Evolutionary conservation across 2,888 invertebrate species (phyloP).

Genomic region (Morinoia aosen): DNA sequence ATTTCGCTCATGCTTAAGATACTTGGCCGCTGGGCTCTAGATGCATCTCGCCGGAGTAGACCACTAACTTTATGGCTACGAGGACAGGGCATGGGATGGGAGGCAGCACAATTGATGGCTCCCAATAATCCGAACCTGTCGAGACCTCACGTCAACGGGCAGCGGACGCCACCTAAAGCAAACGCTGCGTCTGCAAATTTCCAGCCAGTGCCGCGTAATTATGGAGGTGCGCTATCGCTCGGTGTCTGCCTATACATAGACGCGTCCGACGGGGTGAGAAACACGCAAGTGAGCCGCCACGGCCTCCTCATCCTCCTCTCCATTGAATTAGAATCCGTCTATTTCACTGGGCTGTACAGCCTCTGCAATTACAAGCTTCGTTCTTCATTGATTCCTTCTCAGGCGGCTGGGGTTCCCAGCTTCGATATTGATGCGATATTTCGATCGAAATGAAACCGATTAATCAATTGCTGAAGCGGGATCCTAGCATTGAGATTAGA

Average conservation of each 20-base stretch:
- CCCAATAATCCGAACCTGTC: not conserved
- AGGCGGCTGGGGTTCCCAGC: not conserved
- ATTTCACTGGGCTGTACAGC: not conserved
- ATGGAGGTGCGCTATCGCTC: not conserved
- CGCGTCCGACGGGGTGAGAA: not conserved
- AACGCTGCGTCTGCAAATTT: not conserved
- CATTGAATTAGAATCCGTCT: conserved; percentile 10
- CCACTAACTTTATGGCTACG: not conserved
- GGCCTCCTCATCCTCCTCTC: not conserved
- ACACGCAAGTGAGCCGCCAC: not conserved
- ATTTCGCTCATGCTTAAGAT: not conserved
- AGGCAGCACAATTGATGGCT: not conserved
- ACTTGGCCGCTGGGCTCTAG: not conserved
- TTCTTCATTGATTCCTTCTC: not conserved
- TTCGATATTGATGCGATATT: not conserved
- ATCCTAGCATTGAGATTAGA: no score
- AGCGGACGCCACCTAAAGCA: not conserved
- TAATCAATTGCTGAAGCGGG: not conserved
- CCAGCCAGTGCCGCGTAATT: not conserved
- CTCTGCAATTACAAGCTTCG: not conserved
- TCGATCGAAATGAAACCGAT: not conserved
- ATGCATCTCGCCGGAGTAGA: not conserved
- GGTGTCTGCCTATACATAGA: not conserved
- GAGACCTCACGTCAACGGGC: not conserved
- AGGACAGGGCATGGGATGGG: not conserved